Conservation (phyloP, 2,797 vertebrate species). For the Syndactyla subalaris region DNA sequence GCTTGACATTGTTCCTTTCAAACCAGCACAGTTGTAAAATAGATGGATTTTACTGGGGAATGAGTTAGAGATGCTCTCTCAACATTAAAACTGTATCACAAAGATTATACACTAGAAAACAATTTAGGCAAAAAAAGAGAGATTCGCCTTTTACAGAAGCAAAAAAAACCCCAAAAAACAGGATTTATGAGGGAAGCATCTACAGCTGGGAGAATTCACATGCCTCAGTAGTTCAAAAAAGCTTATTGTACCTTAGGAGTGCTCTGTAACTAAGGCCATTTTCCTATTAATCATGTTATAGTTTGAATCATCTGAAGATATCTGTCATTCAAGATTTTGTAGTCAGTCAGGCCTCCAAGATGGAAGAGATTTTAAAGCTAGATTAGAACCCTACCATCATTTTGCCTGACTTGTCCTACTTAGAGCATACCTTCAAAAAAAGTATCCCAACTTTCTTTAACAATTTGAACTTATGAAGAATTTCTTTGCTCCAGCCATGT, state of each 20-base stretch:
- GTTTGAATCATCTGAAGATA: not conserved
- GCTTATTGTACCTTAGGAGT: not conserved
- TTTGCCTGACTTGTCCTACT: not conserved
- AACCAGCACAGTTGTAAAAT: not conserved
- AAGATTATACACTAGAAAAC: not conserved
- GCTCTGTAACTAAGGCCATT: not conserved
- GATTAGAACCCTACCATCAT: not conserved
- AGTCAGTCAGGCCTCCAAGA: not conserved
- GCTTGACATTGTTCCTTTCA: not conserved
- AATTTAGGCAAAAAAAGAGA: not conserved
- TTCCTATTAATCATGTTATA: not conserved
- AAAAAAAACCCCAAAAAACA: accelerated
- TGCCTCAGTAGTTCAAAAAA: not conserved
- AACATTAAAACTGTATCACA: not conserved
- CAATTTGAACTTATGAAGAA: not conserved
- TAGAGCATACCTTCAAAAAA: not conserved
- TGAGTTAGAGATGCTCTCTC: not conserved
- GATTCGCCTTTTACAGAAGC: not conserved
- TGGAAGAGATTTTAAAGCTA: not conserved
- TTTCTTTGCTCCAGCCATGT: not conserved
- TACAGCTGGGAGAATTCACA: not conserved
- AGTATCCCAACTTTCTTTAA: not conserved
- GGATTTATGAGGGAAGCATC: not conserved
- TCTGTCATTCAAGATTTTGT: not conserved
- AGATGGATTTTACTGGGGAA: not conserved